These are phyloP conservation scores for Bujurquina vittata DNA, from an alignment of 2,113 vertebrate species.

Conservation along the genomic window DNA sequence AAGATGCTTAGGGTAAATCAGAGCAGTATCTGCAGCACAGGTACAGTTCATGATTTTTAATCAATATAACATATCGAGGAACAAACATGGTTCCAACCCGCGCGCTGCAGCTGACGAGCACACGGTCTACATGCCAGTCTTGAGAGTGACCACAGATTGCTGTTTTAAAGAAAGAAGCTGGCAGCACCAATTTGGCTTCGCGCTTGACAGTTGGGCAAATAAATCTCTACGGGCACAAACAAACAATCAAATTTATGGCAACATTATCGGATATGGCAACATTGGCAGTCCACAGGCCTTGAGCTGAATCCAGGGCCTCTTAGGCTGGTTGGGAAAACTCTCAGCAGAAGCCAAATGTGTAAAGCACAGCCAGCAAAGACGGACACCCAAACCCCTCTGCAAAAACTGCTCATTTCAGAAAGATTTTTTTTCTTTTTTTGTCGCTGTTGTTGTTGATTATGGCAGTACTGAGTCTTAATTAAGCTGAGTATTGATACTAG, in stretches of 20 bases:
- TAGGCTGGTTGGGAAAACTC: slow-evolving; percentile 41
- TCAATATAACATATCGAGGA: no score
- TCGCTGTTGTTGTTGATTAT: not conserved
- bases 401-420: slow-evolving; percentile 33
- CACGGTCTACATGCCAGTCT: slow-evolving; percentile 9
- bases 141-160: slow-evolving; percentile 44
- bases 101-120: not conserved
- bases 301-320: slow-evolving; percentile 57
- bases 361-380: slow-evolving; percentile 39
- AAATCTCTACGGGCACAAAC: slow-evolving; percentile 57
- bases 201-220: slow-evolving; percentile 58
- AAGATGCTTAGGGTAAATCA: not conserved
- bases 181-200: slow-evolving; percentile 24
- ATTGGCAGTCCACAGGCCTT: slow-evolving; percentile 40
- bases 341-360: slow-evolving; percentile 35
- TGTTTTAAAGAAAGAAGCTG: slow-evolving; percentile 33
- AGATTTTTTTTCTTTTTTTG: not conserved
- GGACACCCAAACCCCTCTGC: slow-evolving; percentile 2
- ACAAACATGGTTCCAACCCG: not conserved
- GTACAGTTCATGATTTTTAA: not conserved
- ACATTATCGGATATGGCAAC: slow-evolving; percentile 61
- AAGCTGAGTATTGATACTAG: not conserved
- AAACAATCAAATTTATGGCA: slow-evolving; percentile 65
- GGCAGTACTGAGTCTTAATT: not conserved
- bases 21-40: not conserved